Percentiles rank a stretch among this genome's conserved stretches.
These are phyloP conservation scores for Baronia brevicornis DNA, from an alignment of 2,888 invertebrate species.

Conservation along the genomic window DNA sequence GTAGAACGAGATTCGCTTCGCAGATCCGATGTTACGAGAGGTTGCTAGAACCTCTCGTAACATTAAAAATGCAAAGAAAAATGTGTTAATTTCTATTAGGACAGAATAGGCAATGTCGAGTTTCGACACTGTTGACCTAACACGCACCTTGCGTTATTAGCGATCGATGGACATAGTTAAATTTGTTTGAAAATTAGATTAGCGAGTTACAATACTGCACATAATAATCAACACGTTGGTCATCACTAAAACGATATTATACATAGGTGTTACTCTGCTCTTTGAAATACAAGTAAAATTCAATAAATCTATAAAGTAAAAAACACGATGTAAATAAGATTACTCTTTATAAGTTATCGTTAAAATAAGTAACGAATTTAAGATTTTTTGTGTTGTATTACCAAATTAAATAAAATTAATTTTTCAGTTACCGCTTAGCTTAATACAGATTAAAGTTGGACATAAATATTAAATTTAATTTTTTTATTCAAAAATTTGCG, in stretches of 20 bases:
- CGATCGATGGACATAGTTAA: conserved; percentile 16
- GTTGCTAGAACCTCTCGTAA: conserved; percentile 3
- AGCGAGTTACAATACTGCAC: conserved; percentile 21
- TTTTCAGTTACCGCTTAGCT: too few species aligned
- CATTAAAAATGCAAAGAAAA: conserved; percentile 9
- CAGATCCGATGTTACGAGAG: neutral
- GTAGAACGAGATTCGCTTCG: too few species aligned
- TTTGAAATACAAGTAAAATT: too few species aligned
- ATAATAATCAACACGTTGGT: conserved; percentile 4
- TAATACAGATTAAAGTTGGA: too few species aligned
- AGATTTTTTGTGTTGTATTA: conserved; percentile 1
- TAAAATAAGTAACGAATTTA: neutral
- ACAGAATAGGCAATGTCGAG: conserved; percentile 20
- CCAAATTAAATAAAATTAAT: too few species aligned
- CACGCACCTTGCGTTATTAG: conserved; percentile 19
- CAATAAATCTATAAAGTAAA: too few species aligned
- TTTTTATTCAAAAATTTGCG: too few species aligned
- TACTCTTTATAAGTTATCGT: too few species aligned
- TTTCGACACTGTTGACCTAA: conserved; percentile 21
- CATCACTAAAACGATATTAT: too few species aligned
- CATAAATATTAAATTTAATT: too few species aligned
- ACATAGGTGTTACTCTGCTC: too few species aligned
- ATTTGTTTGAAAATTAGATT: conserved; percentile 25
- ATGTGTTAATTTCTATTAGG: conserved; percentile 6
- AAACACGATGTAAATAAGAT: too few species aligned